phyloP scores from a whole-genome alignment of 2,888 invertebrate species.

The Ferdinandea cuprea region DNA sequence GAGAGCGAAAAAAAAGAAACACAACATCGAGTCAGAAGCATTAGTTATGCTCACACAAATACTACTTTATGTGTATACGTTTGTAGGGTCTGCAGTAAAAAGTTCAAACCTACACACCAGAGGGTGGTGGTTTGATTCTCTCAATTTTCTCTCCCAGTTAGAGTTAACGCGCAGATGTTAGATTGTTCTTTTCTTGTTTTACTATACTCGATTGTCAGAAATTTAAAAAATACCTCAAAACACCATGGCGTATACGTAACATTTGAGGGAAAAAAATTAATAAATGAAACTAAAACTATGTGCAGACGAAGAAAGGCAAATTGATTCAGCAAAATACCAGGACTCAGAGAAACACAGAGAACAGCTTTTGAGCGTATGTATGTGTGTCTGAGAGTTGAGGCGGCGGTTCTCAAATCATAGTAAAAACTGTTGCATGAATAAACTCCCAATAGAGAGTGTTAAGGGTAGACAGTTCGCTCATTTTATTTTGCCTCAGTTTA shows the following conservation, averaged over 20 bases:
- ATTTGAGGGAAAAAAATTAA: too few species aligned
- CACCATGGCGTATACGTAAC: constrained; percentile 52
- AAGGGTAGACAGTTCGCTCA: not conserved
- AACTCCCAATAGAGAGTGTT: not conserved
- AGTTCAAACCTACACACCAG: constrained; percentile 20
- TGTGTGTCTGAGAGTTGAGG: constrained; percentile 24
- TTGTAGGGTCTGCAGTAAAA: constrained; percentile 23
- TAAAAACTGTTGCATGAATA: constrained; percentile 58
- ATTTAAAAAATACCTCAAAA: not conserved
- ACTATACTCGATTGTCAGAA: too few species aligned
- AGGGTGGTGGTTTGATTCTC: constrained; percentile 10
- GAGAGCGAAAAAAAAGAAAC: constrained; percentile 22
- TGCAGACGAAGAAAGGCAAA: too few species aligned
- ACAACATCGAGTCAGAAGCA: constrained; percentile 50
- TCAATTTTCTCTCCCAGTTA: not conserved
- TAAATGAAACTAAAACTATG: not conserved
- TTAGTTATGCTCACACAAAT: constrained; percentile 40
- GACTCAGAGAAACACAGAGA: not conserved
- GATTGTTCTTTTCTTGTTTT: too few species aligned
- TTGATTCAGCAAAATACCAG: too few species aligned
- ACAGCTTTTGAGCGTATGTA: not conserved
- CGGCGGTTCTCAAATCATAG: too few species aligned
- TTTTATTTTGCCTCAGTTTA: not conserved
- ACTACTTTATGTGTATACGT: constrained; percentile 6
- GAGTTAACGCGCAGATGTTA: constrained; percentile 26